Percentiles rank a stretch among this genome's conserved stretches.
These are phyloP conservation scores for Tupaia chinensis DNA, from an alignment of 2,113 vertebrate species.

Conservation along the genomic window DNA sequence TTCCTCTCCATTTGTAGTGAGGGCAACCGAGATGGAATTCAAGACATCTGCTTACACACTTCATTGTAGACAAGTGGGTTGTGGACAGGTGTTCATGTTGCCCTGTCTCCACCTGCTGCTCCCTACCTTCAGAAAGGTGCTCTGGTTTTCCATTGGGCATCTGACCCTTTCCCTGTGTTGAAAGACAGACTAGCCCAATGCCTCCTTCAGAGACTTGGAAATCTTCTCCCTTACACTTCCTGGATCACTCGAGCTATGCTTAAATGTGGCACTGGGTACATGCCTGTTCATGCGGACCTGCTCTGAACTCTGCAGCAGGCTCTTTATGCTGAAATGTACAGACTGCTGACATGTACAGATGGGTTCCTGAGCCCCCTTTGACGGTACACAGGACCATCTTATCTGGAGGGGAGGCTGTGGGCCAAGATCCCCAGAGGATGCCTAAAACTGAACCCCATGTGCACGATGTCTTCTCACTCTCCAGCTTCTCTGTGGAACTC, in stretches of 20 bases:
- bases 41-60: background rate
- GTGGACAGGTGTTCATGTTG: background rate
- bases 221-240: background rate
- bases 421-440: too few relatives aligned
- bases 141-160: background rate
- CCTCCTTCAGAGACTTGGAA: background rate
- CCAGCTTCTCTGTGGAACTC: too few relatives aligned
- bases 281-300: too few relatives aligned
- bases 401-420: too few relatives aligned
- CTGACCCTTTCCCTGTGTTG: background rate
- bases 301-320: background rate
- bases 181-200: background rate
- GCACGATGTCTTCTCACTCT: too few relatives aligned
- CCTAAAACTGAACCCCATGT: too few relatives aligned
- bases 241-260: background rate
- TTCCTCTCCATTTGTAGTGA: background rate
- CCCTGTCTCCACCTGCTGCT: too few relatives aligned
- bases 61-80: accelerated
- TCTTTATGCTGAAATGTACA: background rate
- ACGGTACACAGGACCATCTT: too few relatives aligned
- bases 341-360: background rate
- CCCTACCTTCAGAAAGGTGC: accelerated
- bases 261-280: too few relatives aligned
- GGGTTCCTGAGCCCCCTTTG: background rate
- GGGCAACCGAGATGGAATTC: background rate